A percentile compares a stretch with the other conserved stretches of the same genome.
Evolutionary conservation across 1,140 invertebrate genomes (phyloP).

Genomic region (Scaptomyza hsui): DNA sequence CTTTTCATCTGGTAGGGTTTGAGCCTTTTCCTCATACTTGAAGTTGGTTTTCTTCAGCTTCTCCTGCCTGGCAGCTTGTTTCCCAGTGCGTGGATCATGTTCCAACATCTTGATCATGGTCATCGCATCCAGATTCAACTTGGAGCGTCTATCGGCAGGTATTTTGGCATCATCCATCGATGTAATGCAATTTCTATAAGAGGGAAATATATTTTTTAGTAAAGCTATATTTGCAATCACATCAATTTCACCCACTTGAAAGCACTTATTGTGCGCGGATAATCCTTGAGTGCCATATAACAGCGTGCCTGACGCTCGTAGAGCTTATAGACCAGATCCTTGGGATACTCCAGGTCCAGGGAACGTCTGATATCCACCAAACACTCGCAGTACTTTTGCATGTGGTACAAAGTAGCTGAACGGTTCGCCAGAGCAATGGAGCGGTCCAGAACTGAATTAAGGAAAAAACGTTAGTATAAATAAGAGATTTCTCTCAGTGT

Average conservation of each 20-base stretch:
- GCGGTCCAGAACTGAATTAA: constrained; percentile 88
- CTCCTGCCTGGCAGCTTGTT: constrained; percentile 57
- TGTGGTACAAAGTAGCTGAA: constrained; percentile 93
- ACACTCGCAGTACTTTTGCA: constrained; percentile 88
- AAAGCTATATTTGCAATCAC: not conserved
- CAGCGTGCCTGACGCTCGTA: constrained; percentile 91
- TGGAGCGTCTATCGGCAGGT: constrained; percentile 87
- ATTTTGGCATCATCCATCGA: constrained; percentile 88
- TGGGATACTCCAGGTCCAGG: constrained; percentile 89
- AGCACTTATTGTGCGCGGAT: constrained; percentile 87
- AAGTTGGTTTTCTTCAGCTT: constrained; percentile 37
- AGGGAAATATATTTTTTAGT: not conserved
- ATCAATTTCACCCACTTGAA: constrained; percentile 85
- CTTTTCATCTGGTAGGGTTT: constrained; percentile 66
- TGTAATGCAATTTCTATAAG: constrained; percentile 86
- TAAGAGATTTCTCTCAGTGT: not conserved
- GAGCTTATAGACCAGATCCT: constrained; percentile 90
- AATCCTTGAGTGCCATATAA: constrained; percentile 89
- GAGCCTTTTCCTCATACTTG: constrained; percentile 42
- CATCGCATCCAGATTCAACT: constrained; percentile 88
- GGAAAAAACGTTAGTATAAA: no score
- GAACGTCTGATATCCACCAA: constrained; percentile 90
- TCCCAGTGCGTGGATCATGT: constrained; percentile 83
- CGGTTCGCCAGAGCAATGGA: constrained; percentile 93
- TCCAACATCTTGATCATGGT: constrained; percentile 89